Evolutionary conservation across 2,888 invertebrate species (phyloP).

Genomic region (Drosophila neotestacea): DNA sequence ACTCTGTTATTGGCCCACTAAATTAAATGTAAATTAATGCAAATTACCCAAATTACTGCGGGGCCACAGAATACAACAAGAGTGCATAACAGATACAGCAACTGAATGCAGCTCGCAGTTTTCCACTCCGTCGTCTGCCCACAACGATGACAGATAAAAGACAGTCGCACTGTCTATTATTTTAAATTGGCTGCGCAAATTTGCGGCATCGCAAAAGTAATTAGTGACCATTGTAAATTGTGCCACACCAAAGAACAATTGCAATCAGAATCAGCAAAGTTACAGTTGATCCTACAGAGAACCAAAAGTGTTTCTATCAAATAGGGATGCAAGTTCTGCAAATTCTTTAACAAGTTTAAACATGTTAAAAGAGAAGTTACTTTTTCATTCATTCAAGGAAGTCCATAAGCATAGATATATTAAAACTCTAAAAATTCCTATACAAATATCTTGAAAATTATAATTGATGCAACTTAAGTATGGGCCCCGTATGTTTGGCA

Average conservation of each 20-base stretch:
- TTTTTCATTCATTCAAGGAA: too few species aligned
- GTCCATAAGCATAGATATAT: background rate
- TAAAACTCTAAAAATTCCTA: background rate
- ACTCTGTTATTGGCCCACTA: slow-evolving; percentile 31
- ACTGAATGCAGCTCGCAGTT: slow-evolving; percentile 30
- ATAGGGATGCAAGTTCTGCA: too few species aligned
- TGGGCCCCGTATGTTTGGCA: slow-evolving; percentile 4
- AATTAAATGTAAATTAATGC: slow-evolving; percentile 82
- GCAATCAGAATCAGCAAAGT: slow-evolving; percentile 15
- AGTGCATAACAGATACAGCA: slow-evolving; percentile 26
- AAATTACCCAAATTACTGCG: slow-evolving; percentile 77
- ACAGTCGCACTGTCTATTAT: slow-evolving; percentile 72
- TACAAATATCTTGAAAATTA: background rate
- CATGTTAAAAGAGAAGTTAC: too few species aligned
- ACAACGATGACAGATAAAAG: slow-evolving; percentile 51
- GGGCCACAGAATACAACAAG: slow-evolving; percentile 49
- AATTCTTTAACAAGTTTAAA: too few species aligned
- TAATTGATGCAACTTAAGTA: slow-evolving; percentile 17
- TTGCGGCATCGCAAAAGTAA: slow-evolving; percentile 75
- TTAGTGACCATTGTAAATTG: slow-evolving; percentile 65
- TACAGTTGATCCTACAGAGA: background rate
- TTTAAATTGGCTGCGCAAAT: slow-evolving; percentile 76
- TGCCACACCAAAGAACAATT: slow-evolving; percentile 43
- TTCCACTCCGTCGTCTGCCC: slow-evolving; percentile 2
- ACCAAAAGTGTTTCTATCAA: too few species aligned